A percentile compares a stretch with the other conserved stretches of the same genome.
These are phyloP conservation scores for Serilophus lunatus DNA, from an alignment of 2,113 vertebrate genomes.

Conservation along the genomic window DNA sequence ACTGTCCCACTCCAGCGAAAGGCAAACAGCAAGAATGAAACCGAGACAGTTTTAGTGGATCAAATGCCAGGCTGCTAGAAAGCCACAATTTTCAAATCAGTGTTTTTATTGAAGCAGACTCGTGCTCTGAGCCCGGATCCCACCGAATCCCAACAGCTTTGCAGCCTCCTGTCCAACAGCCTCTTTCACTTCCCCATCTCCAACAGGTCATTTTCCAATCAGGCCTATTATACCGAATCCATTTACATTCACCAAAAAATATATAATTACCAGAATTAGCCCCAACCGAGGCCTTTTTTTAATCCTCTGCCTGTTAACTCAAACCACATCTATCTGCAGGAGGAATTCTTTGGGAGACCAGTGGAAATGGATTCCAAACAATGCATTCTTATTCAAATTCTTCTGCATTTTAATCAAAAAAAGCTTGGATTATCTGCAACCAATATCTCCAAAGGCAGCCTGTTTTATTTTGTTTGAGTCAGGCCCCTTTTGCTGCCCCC, in stretches of 20 bases:
- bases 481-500: slow-evolving; percentile 23
- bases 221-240: slow-evolving; percentile 43
- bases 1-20: slow-evolving; percentile 33
- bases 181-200: slow-evolving; percentile 47
- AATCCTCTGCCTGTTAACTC: slow-evolving; percentile 70
- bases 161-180: slow-evolving; percentile 27
- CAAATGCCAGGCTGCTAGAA: slow-evolving; percentile 40
- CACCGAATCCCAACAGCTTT: slow-evolving; percentile 38
- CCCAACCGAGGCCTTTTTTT: slow-evolving; percentile 60
- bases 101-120: slow-evolving; percentile 53
- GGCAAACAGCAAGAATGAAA: slow-evolving; percentile 40
- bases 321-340: slow-evolving; percentile 75
- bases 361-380: slow-evolving; percentile 75
- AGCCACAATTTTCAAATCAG: slow-evolving; percentile 63
- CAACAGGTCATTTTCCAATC: slow-evolving; percentile 72
- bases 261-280: slow-evolving; percentile 69
- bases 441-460: slow-evolving; percentile 71
- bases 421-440: slow-evolving; percentile 78
- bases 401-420: slow-evolving; percentile 74
- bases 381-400: slow-evolving; percentile 78
- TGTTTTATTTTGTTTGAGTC: slow-evolving; percentile 46
- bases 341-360: slow-evolving; percentile 71
- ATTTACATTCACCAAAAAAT: slow-evolving; percentile 59
- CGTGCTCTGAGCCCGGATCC: slow-evolving; percentile 29
- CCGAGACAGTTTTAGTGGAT: slow-evolving; percentile 56